These are phyloP conservation scores for Calephelis virginiensis DNA, from an alignment of 1,140 invertebrate species.

Conservation along the genomic window DNA sequence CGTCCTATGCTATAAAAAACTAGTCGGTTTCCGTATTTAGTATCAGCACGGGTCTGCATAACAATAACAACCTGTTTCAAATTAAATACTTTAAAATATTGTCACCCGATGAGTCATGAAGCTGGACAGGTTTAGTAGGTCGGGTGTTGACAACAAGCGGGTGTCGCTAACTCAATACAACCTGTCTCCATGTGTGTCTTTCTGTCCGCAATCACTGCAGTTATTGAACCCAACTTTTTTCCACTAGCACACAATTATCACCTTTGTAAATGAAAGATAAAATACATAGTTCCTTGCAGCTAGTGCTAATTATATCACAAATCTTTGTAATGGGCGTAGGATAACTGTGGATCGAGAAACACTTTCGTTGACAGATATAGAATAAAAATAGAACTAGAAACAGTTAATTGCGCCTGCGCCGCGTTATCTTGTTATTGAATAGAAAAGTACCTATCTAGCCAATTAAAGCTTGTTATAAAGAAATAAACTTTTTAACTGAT, in stretches of 20 bases:
- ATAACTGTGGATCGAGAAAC: slow-evolving; percentile 24
- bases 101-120: slow-evolving; percentile 39
- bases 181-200: slow-evolving; percentile 30
- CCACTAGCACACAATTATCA: slow-evolving; percentile 20
- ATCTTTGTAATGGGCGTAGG: slow-evolving; percentile 16
- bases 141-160: slow-evolving; percentile 37
- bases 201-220: slow-evolving; percentile 37
- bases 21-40: no score
- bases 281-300: not conserved
- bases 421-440: no score
- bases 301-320: not conserved
- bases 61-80: not conserved
- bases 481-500: no score
- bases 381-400: slow-evolving; percentile 28
- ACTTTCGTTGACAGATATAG: slow-evolving; percentile 38
- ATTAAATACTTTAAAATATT: slow-evolving; percentile 20
- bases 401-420: slow-evolving; percentile 23
- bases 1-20: no score
- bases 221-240: slow-evolving; percentile 36
- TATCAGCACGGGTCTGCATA: not conserved
- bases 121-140: slow-evolving; percentile 54
- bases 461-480: no score
- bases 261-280: slow-evolving; percentile 7
- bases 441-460: no score
- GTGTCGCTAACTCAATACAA: slow-evolving; percentile 33